Evolutionary conservation across 2,888 invertebrate genomes (phyloP).

Genomic region (Anarsia innoxiella): DNA sequence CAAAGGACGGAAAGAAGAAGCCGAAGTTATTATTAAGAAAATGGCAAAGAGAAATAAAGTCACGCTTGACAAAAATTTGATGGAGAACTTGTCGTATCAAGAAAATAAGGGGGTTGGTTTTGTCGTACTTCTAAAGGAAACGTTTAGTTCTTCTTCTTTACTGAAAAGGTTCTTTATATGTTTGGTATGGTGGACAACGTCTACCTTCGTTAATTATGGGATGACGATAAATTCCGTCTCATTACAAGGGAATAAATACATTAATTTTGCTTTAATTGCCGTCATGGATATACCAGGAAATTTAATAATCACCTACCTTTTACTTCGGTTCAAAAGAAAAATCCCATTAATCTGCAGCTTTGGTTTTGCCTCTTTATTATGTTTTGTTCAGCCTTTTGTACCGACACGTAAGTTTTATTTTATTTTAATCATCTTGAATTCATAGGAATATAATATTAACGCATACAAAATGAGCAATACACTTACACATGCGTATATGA

Average conservation of each 20-base stretch:
- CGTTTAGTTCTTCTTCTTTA: constrained; percentile 33
- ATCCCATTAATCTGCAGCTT: constrained; percentile 71
- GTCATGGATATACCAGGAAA: constrained; percentile 76
- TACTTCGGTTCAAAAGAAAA: constrained; percentile 73
- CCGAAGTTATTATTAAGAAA: constrained; percentile 63
- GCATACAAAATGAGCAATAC: too few species aligned
- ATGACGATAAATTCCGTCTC: constrained; percentile 83
- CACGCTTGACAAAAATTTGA: background rate
- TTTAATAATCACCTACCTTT: constrained; percentile 65
- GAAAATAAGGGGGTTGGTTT: background rate
- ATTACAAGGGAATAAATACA: constrained; percentile 83
- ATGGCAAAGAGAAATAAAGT: background rate
- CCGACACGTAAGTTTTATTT: constrained; percentile 56
- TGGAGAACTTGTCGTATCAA: constrained; percentile 1
- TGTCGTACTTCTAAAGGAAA: constrained; percentile 18
- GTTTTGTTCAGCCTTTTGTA: constrained; percentile 76
- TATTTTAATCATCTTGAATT: background rate
- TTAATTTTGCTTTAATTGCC: constrained; percentile 80
- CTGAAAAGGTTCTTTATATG: constrained; percentile 46
- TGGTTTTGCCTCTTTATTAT: constrained; percentile 71
- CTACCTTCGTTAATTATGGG: constrained; percentile 86
- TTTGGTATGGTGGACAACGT: constrained; percentile 73
- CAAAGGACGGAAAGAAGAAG: constrained; percentile 78
- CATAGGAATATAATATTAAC: too few species aligned
- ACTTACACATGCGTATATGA: too few species aligned